Evolutionary conservation across 2,888 invertebrate species (phyloP), one percentile per base, ranked within the genome.

Genomic region (Rapana venosa): DNA sequence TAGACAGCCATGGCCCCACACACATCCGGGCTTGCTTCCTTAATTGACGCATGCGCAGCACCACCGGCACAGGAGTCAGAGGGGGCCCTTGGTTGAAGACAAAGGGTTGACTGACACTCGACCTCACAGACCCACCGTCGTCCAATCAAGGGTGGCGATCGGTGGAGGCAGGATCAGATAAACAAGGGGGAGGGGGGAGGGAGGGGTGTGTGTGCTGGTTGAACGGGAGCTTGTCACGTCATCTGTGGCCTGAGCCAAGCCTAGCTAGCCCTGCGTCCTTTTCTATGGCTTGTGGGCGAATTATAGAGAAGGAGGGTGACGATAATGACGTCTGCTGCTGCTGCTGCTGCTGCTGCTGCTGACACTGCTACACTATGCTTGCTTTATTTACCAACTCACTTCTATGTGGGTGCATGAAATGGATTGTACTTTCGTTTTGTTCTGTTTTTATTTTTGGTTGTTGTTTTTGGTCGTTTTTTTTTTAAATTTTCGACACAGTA

Each of bases 1-100:
- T 66, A 86, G 86, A 86, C 86, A 86, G 66, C 66, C 86, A 61
- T 66, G 66, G 74, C 74, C 47, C 66, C 86, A 86, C 66, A 86
- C 66, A 86, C 86, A 86, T 86, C 86, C 86, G 86, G 86, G 86
- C 86, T 56, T 30, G 32, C 66, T 61, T 58, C 61, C 58, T 86
- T 86, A 86, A 86, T 86, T 86, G 86, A 86, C 61, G 86, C 86
- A 86, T 86, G 86, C 86, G 86, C 86, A n/a, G n/a, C n/a, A n/a
- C n/a, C n/a, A 86, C 86, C 86, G 8, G 86, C 86, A 86, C 86
- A 35, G 30, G 30, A 32, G 86, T 32, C 61, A 26, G 61, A 86
- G 66, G 61, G 30, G 61, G 30, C 66, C 84, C n/a, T 4, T 30
- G 17, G n/a, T 11, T 13, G 58, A 66, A 30, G 86, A 86, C 86